Base-by-base conservation (phyloP, 2,888 invertebrate species). In the Drosophila antonietae region DNA sequence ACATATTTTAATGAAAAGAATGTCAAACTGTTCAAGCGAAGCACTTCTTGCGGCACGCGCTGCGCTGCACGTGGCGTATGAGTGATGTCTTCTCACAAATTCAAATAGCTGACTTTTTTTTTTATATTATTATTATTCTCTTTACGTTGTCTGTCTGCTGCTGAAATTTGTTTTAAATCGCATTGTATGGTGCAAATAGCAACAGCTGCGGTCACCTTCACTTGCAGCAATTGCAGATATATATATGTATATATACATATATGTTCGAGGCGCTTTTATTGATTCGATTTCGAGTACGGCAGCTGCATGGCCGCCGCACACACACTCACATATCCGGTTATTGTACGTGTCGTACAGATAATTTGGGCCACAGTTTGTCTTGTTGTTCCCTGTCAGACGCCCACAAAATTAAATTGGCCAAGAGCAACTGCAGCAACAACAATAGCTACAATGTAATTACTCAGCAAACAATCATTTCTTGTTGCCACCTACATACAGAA, bases 1-100 rank as follows among this genome's bases (percentile, higher is more conserved):
- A 82, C 70, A 88, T 83, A 83, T 83, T 88, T 88, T 84, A 88
- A 84, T 88, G 88, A 85, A 88, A 88, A 81, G 81, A 57, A 60
- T 53, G 63, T 77, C 53, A 63, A 39, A n/a, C 49, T 63, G 67
- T 65, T 69, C 58, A 61, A 59, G 62, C n/a, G 56, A 43, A 47
- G 10, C 66, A 61, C 28, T 74, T 61, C 43, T 46, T 61, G 31
- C 31, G 46, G 46, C 28, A 63, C 57, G 35, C 63, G 15, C 28
- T 28, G 28, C 46, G 73, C 44, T 66, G 75, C 74, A 82, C 71
- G 51, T 75, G 72, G 86, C 84, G 83, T 75, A 83, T 88, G 84
- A 80, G 86, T 80, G 81, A 85, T 85, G 78, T 57, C 53, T 59
- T 41, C 47, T 44, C n/a, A 15, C 39, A 51, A 55, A 61, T 35